Evolutionary conservation across 1,140 invertebrate genomes (phyloP), one percentile per base, ranked within the genome.

Genomic region (Mactra quadrangularis): DNA sequence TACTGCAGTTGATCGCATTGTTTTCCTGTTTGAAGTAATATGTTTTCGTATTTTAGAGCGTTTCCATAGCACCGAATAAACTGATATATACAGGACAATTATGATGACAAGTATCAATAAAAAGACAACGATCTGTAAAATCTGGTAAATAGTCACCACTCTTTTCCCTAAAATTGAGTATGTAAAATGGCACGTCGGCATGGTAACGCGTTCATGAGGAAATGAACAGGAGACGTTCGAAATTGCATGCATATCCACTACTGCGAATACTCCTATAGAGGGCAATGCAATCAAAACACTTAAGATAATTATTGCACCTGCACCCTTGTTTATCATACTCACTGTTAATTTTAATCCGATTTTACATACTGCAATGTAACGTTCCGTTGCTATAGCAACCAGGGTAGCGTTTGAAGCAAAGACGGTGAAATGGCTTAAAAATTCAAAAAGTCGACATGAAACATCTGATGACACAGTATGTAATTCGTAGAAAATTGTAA

Each of bases 311-410:
- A 90, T 87, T 11, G 83, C 75, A 25, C 86, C 11, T 50, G 89
- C 82, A 7, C 88, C 89, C 7, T 75, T 68, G 53, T 89, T 87
- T n/a, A 89, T 85, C 15, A 83, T 76, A 27, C 74, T 47, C 13
- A 88, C 84, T 1, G 74, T 87, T 27, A 90, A 70, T 25, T 75
- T 57, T 31, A 76, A 53, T 0, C 82, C 68, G 4, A 88, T 60
- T 41, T 68, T 66, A 47, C 88, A 88, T 0, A 90, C 88, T 7
- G 88, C 88, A 38, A 87, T 78, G 41, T 88, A 89, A 9, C 89
- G 64, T 71, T 90, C 89, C 0, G 82, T 74, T 17, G 88, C 87
- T 15, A 90, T 88, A n/a, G 89, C 89, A 9, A 89, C 87, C 6
- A 90, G 66, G 0, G 88, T 89, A 15, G 87, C 52, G 60, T 88